Evolutionary conservation across 2,888 invertebrate species (phyloP).

Genomic region (Folsomia manolachei): DNA sequence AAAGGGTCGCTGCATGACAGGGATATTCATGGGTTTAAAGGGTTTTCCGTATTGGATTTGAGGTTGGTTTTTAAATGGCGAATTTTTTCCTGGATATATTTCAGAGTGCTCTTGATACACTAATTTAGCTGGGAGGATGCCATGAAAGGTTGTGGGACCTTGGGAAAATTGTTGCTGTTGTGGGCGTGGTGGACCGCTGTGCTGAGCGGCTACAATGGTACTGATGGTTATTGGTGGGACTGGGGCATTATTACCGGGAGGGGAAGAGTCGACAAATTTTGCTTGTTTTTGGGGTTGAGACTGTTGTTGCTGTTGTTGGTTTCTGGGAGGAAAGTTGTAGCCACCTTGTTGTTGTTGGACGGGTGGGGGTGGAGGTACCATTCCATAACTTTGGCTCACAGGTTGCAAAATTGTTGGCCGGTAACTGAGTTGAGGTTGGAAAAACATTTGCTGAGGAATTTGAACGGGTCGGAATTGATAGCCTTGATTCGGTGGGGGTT

Average conservation of each 20-base stretch:
- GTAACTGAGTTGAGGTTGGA: background rate
- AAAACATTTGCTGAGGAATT: background rate
- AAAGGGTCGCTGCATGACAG: constrained; percentile 35
- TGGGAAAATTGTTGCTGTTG: constrained; percentile 9
- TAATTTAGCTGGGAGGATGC: constrained; percentile 43
- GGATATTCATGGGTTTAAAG: constrained; percentile 29
- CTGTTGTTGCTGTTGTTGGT: constrained; percentile 1
- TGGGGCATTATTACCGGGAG: background rate
- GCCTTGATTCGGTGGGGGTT: constrained; percentile 9
- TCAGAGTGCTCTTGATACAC: constrained; percentile 48
- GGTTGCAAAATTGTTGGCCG: constrained; percentile 37
- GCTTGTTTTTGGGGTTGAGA: constrained; percentile 9
- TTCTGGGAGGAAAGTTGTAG: constrained; percentile 7
- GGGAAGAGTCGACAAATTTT: background rate
- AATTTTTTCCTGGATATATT: constrained; percentile 1
- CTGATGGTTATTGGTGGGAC: constrained; percentile 33
- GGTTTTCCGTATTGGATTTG: constrained; percentile 12
- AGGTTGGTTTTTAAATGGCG: constrained; percentile 11
- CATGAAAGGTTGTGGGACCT: constrained; percentile 20
- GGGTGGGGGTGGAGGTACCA: constrained; percentile 21
- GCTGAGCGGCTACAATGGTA: constrained; percentile 33
- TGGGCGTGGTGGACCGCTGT: background rate
- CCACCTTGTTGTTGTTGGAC: constrained; percentile 3
- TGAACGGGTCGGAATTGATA: constrained; percentile 7
- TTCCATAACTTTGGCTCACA: constrained; percentile 1